Conservation (phyloP, 2,797 vertebrate genomes). For the Esox masquinongy region DNA sequence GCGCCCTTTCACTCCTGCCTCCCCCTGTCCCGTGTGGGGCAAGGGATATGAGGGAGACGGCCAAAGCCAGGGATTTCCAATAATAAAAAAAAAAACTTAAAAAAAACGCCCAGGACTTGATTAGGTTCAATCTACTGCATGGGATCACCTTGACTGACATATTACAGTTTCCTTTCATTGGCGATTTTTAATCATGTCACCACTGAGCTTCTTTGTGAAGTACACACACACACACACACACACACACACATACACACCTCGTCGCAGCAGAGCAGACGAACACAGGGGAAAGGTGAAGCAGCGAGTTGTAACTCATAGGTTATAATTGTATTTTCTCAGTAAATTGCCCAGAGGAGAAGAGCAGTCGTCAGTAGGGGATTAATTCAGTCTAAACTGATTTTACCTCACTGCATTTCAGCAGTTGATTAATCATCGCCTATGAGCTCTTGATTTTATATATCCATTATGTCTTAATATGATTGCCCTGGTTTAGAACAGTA, state of each 20-base stretch:
- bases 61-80: background rate
- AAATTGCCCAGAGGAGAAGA: constrained; percentile 76
- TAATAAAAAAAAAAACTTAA: too few relatives aligned
- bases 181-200: constrained; percentile 38
- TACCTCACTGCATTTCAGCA: constrained; percentile 69
- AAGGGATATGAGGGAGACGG: background rate
- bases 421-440: constrained; percentile 79
- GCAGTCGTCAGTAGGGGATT: constrained; percentile 70
- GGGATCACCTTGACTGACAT: constrained; percentile 14
- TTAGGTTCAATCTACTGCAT: constrained; percentile 28
- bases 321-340: constrained; percentile 78
- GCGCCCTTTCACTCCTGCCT: background rate
- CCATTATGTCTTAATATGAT: constrained; percentile 77
- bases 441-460: constrained; percentile 77
- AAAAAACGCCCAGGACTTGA: constrained; percentile 10
- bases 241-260: constrained; percentile 38
- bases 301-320: constrained; percentile 71
- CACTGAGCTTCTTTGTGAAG: constrained; percentile 13
- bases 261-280: constrained; percentile 41
- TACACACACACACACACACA: background rate
- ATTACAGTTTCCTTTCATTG: constrained; percentile 25
- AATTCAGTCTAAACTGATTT: constrained; percentile 79
- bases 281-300: constrained; percentile 65
- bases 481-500: constrained; percentile 70
- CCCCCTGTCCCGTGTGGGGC: background rate